Base-by-base conservation (phyloP, 2,888 invertebrate genomes). In the Busseola fusca region DNA sequence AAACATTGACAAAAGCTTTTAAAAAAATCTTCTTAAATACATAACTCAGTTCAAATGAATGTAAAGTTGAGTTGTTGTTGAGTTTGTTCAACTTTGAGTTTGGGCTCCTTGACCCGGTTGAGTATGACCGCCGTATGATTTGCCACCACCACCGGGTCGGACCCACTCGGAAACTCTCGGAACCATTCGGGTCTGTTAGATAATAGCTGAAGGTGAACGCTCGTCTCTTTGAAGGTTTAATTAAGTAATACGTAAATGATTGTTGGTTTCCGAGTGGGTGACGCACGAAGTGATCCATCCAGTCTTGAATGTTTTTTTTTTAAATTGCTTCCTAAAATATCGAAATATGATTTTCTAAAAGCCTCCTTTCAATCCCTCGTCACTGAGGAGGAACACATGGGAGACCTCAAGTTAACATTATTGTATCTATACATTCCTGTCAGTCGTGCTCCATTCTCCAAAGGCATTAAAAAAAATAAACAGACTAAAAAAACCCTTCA, bases 51-150 rank as follows among this genome's bases (percentile, higher is more conserved):
- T 52, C 21, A 66, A 63, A 63, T 48, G 66, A 64, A 64, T 64
- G 76, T 75, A 66, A 62, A 64, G 66, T 69, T 64, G 58, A 56
- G 54, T 67, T 21, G 54, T 14, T 25, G 52, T 52, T 27, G 66
- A 79, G 85, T 86, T 86, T 80, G 75, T 83, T 86, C 80, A 84
- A 83, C 83, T 78, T 27, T 42, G 68, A 54, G 54, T 52, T 10
- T 3, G 45, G 30, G 27, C 50, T 67, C 77, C 82, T 77, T 77
- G 79, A 69, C 82, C 68, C 34, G 69, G 63, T 77, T 77, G 56
- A 16, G 54, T 45, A 10, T 45, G 54, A 14, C 54, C 78, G 40
- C 27, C 34, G 40, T 57, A 64, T 48, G 40, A 57, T 16, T 70
- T 25, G 71, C 52, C 52, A 50, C 34, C 68, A 56, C 14, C 60